Evolutionary conservation across 2,888 invertebrate genomes (phyloP).

Genomic region (Monoplex corrugatus): DNA sequence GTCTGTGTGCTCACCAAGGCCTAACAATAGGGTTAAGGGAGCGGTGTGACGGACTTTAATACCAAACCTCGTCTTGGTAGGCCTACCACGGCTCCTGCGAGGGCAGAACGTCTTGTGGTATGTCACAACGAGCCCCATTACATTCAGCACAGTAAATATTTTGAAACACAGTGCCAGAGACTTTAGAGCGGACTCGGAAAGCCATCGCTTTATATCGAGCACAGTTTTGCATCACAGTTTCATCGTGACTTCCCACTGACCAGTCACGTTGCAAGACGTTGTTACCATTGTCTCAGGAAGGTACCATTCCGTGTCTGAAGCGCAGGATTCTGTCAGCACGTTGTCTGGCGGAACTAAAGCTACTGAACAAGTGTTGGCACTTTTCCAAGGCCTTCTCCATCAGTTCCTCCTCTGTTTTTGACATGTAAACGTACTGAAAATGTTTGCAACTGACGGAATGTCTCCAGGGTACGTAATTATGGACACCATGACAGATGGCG

Average conservation of each 20-base stretch:
- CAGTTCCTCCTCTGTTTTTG: neutral
- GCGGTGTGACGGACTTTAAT: too few relatives aligned
- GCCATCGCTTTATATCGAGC: neutral
- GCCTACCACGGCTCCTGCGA: neutral
- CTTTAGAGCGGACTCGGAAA: neutral
- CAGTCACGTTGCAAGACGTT: neutral
- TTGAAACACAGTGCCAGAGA: neutral
- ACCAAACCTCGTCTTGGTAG: too few relatives aligned
- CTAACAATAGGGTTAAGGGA: neutral
- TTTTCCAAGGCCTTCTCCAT: neutral
- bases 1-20: neutral
- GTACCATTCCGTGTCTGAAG: neutral
- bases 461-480: neutral
- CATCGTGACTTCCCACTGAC: neutral
- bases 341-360: neutral
- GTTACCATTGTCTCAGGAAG: neutral
- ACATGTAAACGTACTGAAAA: neutral
- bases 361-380: neutral
- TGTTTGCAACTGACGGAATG: neutral
- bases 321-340: neutral
- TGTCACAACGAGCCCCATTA: neutral
- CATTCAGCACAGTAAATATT: constrained; percentile 2
- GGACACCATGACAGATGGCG: neutral
- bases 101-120: neutral
- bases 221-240: neutral